These are phyloP conservation scores for Melanotaenia parkinsoni DNA, from an alignment of 2,797 vertebrate species.

Conservation along the genomic window DNA sequence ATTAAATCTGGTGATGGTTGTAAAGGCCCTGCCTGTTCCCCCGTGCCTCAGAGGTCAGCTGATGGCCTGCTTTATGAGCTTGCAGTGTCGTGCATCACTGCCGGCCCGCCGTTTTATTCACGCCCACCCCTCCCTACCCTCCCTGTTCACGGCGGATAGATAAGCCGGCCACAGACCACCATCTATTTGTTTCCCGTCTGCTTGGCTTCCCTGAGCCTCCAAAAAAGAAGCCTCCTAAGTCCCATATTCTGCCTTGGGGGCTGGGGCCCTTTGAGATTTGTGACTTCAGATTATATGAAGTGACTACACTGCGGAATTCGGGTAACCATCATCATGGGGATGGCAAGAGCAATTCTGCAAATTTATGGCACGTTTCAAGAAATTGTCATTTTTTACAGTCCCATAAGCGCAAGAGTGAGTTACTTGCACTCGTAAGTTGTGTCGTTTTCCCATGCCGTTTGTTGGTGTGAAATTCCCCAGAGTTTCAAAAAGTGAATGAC, in stretches of 20 bases:
- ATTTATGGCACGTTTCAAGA: constrained; percentile 95
- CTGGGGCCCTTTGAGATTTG: constrained; percentile 88
- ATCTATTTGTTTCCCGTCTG: constrained; percentile 90
- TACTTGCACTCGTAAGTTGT: constrained; percentile 90
- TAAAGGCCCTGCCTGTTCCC: constrained; percentile 86
- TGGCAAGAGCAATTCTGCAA: constrained; percentile 89
- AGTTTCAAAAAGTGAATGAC: constrained; percentile 80
- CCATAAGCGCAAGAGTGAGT: constrained; percentile 94
- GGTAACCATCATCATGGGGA: constrained; percentile 88
- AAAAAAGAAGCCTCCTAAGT: constrained; percentile 85
- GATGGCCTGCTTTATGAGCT: constrained; percentile 92
- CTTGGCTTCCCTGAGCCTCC: constrained; percentile 55
- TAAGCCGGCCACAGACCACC: constrained; percentile 83
- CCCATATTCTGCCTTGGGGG: constrained; percentile 85
- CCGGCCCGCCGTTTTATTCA: constrained; percentile 77
- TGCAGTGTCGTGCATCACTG: constrained; percentile 88
- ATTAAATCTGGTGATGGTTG: constrained; percentile 90
- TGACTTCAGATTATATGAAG: constrained; percentile 92
- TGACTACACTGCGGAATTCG: constrained; percentile 88
- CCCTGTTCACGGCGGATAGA: constrained; percentile 74
- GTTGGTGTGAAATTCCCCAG: constrained; percentile 86
- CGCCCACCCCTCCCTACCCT: constrained; percentile 13
- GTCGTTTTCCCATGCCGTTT: constrained; percentile 87
- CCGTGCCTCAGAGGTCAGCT: constrained; percentile 88
- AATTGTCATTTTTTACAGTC: constrained; percentile 98